Percentiles rank a stretch among this genome's conserved stretches.
Evolutionary conservation across 2,113 vertebrate genomes (phyloP).

Genomic region (Bagarius yarrelli): DNA sequence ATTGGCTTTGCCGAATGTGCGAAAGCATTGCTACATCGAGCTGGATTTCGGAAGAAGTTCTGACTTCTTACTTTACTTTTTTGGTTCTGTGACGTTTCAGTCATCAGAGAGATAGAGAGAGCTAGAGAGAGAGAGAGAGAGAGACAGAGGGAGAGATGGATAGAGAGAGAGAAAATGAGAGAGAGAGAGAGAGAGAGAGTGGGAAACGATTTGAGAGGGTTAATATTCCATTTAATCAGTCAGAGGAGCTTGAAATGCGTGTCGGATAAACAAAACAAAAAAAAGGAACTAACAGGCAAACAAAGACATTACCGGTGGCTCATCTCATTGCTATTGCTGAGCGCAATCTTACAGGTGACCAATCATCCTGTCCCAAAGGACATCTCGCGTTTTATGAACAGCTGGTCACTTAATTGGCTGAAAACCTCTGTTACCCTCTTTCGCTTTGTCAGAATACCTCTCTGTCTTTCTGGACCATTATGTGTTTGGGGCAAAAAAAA

Average conservation of each 20-base stretch:
- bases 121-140: too few species aligned
- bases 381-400: slow-evolving; percentile 53
- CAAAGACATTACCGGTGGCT: slow-evolving; percentile 44
- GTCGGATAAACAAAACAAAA: slow-evolving; percentile 30
- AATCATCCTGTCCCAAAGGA: slow-evolving; percentile 45
- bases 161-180: neutral
- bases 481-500: slow-evolving; percentile 33
- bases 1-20: slow-evolving; percentile 70
- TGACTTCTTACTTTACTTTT: neutral
- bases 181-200: neutral
- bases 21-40: slow-evolving; percentile 65
- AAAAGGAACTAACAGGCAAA: slow-evolving; percentile 42
- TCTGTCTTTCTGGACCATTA: slow-evolving; percentile 39
- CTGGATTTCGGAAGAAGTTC: slow-evolving; percentile 58
- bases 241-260: slow-evolving; percentile 18
- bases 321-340: slow-evolving; percentile 39
- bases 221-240: slow-evolving; percentile 21
- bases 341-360: slow-evolving; percentile 51
- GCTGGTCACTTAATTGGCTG: slow-evolving; percentile 67
- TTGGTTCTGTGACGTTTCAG: neutral
- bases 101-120: neutral
- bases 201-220: slow-evolving; percentile 14
- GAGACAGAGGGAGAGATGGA: neutral
- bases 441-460: slow-evolving; percentile 9
- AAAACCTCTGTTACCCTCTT: slow-evolving; percentile 47